Conservation (phyloP, 2,888 invertebrate genomes). For the Mimumesa dahlbomi region DNA sequence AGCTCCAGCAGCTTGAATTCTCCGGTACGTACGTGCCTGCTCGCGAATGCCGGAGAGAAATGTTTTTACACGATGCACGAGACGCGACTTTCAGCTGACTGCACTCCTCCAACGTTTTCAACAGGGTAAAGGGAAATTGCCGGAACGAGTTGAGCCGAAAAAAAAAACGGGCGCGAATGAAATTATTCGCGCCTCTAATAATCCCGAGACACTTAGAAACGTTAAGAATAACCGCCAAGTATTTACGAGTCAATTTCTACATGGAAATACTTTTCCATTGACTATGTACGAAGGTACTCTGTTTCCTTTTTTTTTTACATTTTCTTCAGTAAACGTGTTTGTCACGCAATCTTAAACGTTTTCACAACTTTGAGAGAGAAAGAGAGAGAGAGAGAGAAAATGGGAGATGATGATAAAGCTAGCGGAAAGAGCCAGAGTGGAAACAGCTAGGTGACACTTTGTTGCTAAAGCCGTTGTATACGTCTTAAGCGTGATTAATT, state of each 20-base stretch:
- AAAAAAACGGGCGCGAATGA: not conserved
- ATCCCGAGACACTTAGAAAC: too few species aligned
- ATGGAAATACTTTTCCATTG: too few species aligned
- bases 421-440: not conserved
- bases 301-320: too few species aligned
- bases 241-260: too few species aligned
- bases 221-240: too few species aligned
- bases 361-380: too few species aligned
- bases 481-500: constrained; percentile 54
- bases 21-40: constrained; percentile 30
- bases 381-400: not conserved
- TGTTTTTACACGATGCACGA: constrained; percentile 33
- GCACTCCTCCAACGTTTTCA: not conserved
- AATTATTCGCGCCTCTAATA: not conserved
- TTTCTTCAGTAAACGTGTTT: too few species aligned
- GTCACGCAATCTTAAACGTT: too few species aligned
- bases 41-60: constrained; percentile 27
- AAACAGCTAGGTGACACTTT: too few species aligned
- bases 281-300: too few species aligned
- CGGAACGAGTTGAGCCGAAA: not conserved
- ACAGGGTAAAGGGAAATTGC: not conserved
- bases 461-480: constrained; percentile 18
- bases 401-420: not conserved
- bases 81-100: constrained; percentile 4
- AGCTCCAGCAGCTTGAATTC: constrained; percentile 41